phyloP scores from a whole-genome alignment of 2,113 vertebrate genomes.

The Progne subis region DNA sequence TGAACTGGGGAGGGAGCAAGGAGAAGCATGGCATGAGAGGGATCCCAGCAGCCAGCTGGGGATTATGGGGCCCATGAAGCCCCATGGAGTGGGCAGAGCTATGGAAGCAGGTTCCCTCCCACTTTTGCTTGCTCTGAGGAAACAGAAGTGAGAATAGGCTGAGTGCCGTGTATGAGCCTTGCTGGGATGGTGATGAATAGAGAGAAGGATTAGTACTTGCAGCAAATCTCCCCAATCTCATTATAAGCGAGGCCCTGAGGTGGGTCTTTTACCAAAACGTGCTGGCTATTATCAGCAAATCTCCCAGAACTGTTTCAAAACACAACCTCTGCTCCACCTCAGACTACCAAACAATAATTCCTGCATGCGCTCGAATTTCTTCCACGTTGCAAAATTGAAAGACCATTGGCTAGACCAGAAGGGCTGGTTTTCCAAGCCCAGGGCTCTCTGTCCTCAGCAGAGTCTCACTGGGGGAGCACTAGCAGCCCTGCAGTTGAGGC shows the following conservation, averaged over 20 bases:
- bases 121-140: not conserved
- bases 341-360: not conserved
- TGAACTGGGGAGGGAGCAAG: not conserved
- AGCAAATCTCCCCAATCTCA: not conserved
- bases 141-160: not conserved
- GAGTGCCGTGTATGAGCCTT: not conserved
- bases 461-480: not conserved
- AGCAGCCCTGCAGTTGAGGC: not conserved
- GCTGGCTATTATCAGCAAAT: slow-evolving; percentile 9
- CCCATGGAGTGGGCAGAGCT: not conserved
- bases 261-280: not conserved
- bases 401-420: not conserved
- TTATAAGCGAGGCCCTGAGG: not conserved
- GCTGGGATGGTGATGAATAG: not conserved
- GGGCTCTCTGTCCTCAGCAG: not conserved
- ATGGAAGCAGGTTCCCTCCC: not conserved
- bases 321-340: not conserved
- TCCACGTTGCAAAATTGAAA: not conserved
- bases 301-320: slow-evolving; percentile 1
- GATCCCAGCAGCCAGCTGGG: fast-evolving
- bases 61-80: not conserved
- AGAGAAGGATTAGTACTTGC: not conserved
- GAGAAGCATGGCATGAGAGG: fast-evolving
- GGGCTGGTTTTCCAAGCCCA: not conserved
- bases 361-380: not conserved